phyloP scores from a whole-genome alignment of 1,140 invertebrate genomes.

The Lordiphosa mommai region DNA sequence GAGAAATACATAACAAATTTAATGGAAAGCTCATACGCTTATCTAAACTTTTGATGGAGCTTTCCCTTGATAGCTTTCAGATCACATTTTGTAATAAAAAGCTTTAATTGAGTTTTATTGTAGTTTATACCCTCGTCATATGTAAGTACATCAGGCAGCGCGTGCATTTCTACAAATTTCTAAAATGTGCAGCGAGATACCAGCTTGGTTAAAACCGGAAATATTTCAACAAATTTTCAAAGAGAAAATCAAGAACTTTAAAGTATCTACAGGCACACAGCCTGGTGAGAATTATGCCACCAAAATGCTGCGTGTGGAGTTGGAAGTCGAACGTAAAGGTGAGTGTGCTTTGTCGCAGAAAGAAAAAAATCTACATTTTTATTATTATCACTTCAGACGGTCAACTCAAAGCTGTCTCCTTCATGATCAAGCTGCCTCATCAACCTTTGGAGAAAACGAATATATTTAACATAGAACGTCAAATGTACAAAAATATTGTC shows the following conservation, averaged over 20 bases:
- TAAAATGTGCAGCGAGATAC: too few species aligned
- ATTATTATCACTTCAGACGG: slow-evolving; percentile 29
- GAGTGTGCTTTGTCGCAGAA: neutral
- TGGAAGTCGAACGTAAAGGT: slow-evolving; percentile 53
- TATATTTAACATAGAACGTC: slow-evolving; percentile 47
- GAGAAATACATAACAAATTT: too few species aligned
- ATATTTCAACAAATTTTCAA: too few species aligned
- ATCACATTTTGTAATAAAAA: too few species aligned
- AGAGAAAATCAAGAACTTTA: slow-evolving; percentile 45
- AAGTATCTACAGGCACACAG: slow-evolving; percentile 14
- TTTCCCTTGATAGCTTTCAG: too few species aligned
- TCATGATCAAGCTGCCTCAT: slow-evolving; percentile 53
- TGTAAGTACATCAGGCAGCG: too few species aligned
- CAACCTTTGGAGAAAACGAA: slow-evolving; percentile 19
- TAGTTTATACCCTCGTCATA: too few species aligned
- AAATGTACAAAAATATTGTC: slow-evolving; percentile 45
- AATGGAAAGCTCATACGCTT: too few species aligned
- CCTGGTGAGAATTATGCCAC: slow-evolving; percentile 58
- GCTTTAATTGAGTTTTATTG: too few species aligned
- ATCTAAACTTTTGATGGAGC: too few species aligned
- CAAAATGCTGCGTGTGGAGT: slow-evolving; percentile 39
- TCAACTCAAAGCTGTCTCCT: slow-evolving; percentile 27
- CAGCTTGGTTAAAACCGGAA: too few species aligned
- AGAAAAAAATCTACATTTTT: neutral
- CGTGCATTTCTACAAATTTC: too few species aligned